Conservation (phyloP, 1,140 invertebrate genomes). For the Polyergus mexicanus region DNA sequence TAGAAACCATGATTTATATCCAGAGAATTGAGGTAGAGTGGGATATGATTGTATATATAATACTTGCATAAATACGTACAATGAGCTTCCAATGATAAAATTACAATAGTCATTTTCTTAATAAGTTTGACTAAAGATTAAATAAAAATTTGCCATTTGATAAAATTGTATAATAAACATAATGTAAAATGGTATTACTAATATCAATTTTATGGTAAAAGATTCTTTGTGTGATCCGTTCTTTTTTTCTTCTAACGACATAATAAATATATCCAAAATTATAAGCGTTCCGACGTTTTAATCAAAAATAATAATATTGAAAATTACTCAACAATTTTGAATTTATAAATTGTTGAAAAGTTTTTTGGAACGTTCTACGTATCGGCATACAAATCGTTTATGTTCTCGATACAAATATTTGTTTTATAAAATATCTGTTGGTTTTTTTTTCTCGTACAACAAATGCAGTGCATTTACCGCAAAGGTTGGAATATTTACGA, state of each 20-base stretch:
- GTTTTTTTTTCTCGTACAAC: background rate
- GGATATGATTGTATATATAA: conserved; percentile 1
- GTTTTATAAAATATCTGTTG: conserved; percentile 31
- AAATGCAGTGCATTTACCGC: background rate
- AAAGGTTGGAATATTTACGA: conserved; percentile 25
- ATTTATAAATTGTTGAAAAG: background rate
- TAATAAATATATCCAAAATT: no score
- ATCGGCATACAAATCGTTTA: background rate
- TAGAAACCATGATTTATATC: conserved; percentile 1
- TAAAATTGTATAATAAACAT: background rate
- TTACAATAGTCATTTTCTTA: conserved; percentile 5
- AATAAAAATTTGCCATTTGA: background rate
- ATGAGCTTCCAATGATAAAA: conserved; percentile 6
- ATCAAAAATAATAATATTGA: background rate
- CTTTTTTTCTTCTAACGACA: no score
- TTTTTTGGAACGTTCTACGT: background rate
- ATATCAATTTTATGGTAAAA: background rate
- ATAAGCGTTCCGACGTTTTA: background rate
- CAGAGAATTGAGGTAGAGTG: background rate
- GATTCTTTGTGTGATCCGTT: no score
- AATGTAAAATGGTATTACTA: background rate
- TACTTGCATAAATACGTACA: background rate
- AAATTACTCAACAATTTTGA: background rate
- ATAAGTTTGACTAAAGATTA: background rate
- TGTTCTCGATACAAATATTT: background rate